Evolutionary conservation across 2,797 vertebrate genomes (phyloP).

Genomic region (Smutsia gigantea): DNA sequence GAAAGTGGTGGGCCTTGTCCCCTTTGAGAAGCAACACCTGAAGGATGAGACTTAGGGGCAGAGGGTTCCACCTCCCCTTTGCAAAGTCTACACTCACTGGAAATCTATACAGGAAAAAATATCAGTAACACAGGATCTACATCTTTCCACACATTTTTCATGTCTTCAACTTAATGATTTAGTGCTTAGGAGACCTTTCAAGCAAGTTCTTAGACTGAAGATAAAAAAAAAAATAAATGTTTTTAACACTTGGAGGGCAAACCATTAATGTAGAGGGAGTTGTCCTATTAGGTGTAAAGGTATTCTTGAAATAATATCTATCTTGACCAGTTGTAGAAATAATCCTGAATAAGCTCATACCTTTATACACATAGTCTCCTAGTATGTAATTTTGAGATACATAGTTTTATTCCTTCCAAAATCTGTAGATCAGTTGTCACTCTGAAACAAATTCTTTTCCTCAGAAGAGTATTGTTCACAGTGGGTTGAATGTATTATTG

Average conservation of each 20-base stretch:
- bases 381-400: neutral
- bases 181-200: constrained; percentile 17
- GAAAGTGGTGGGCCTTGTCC: neutral
- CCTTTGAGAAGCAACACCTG: neutral
- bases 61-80: neutral
- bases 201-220: neutral
- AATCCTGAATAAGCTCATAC: neutral
- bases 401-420: constrained; percentile 34
- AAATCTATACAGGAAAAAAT: neutral
- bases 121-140: neutral
- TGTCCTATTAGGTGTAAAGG: neutral
- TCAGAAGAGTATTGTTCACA: constrained; percentile 12
- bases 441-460: constrained; percentile 11
- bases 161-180: neutral
- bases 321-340: neutral
- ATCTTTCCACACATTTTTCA: neutral
- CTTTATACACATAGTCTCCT: neutral
- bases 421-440: constrained; percentile 20
- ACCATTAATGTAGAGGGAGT: neutral
- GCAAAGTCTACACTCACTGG: neutral
- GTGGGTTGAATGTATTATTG: neutral
- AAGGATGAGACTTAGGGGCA: neutral
- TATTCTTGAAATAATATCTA: constrained; percentile 39
- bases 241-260: constrained; percentile 1
- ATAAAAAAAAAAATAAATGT: neutral